These are phyloP conservation scores for Zapornia atra DNA, from an alignment of 2,113 vertebrate species.

Conservation along the genomic window DNA sequence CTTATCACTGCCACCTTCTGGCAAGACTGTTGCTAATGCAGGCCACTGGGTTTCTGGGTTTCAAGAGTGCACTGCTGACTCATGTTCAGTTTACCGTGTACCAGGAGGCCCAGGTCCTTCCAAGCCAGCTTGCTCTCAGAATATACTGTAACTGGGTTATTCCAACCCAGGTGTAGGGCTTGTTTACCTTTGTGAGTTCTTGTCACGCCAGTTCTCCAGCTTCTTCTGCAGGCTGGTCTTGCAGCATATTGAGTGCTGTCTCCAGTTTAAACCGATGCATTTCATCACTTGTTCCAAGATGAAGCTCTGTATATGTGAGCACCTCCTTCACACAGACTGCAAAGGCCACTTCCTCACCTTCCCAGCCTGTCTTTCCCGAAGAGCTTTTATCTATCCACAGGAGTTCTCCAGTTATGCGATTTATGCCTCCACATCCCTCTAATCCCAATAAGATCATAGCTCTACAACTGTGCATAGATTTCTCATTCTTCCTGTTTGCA, in stretches of 20 bases:
- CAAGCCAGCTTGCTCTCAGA: neutral
- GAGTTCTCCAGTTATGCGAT: neutral
- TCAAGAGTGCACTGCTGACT: neutral
- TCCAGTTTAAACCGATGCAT: neutral
- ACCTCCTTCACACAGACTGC: neutral
- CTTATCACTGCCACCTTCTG: neutral
- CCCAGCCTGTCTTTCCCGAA: neutral
- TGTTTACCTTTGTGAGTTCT: neutral
- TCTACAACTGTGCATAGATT: neutral
- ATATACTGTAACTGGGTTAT: neutral
- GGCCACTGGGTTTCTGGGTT: neutral
- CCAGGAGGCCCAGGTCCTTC: neutral
- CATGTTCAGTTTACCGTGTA: neutral
- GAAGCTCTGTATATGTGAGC: neutral
- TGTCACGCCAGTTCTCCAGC: neutral
- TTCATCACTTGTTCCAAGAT: neutral
- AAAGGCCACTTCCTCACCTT: neutral
- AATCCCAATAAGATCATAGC: neutral
- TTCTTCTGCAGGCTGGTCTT: neutral
- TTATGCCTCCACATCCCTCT: neutral
- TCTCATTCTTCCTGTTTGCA: neutral
- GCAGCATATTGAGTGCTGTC: neutral
- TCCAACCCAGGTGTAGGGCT: neutral
- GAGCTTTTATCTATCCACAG: accelerated
- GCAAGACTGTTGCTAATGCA: neutral